Base-by-base conservation (phyloP, 2,113 vertebrate species). In the Thymallus thymallus region DNA sequence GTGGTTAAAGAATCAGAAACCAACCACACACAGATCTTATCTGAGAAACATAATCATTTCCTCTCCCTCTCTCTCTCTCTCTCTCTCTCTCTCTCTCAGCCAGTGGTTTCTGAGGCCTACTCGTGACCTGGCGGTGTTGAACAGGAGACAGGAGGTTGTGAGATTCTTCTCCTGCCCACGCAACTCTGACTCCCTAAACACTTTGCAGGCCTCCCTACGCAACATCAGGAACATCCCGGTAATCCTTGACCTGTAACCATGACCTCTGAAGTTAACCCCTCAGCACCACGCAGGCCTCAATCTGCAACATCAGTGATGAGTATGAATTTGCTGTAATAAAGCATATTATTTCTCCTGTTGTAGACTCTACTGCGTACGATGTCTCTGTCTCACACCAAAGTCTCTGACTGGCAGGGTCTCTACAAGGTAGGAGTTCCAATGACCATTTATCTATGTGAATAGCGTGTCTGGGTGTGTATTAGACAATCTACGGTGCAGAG, bases 101-200 rank as follows among this genome's bases (percentile, higher is more conserved):
- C 83, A 96, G 70, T 99, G 98, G 98, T 95, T 99, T 71, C 92
- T 94, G 63, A 91, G 95, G 58, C 98, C 97, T 7, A 98, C 95
- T 18, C 86, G 82, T 61, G 94, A 98, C 72, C 71, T 94, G 76
- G 81, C 72, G 2, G 94, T 96, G 80, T 87, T 99, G 67, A 92
- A 87, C 71, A 94, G 94, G 76, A 93, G 98, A 32, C 92, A 98
- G 76, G 95, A 98, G 72, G 96, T 98, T 80, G 96, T 99, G 69
- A 88, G 92, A 73, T 99, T 98, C 88, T 98, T 98, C 74, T 88
- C 95, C 5, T 90, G 90, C 7, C 95, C 96, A 68, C 94, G 88
- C 60, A 96, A 99, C 83, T 92, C 94, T 0, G 94, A 96, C 75
- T 85, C 84, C 66, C 90, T 96, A 77, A 90, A 84, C 82, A 96